Evolutionary conservation across 2,888 invertebrate species (phyloP), one percentile per base, ranked within the genome.

Genomic region (Margaritifera margaritifera): DNA sequence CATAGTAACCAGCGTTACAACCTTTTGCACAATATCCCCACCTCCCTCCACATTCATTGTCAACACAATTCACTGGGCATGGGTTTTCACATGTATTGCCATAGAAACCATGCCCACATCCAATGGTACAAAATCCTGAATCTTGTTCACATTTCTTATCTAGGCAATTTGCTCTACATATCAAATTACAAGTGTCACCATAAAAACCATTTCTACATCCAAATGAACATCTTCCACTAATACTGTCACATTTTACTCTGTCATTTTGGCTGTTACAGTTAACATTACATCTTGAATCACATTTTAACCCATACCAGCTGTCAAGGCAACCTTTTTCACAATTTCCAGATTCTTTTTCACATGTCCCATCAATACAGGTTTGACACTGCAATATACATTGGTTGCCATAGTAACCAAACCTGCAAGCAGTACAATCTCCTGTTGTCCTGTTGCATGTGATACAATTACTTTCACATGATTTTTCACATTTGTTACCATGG

Each of bases 1-100:
- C 70, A 57, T 71, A 76, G 24, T 57, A 71, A 4, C 76, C 76
- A 3, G 27, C 42, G 4, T 62, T 31, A 62, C 76, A 76, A 0
- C 68, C 76, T 6, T 25, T 50, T 2, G 25, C 20, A 59, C 76
- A 76, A 22, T 63, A 67, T 8, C 76, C 76, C 31, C 31, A 31
- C 1, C 6, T 31, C 31, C 31, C 31, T 31, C 31, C 31, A 31
- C 31, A 31, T 31, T 31, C 31, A 31, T 31, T 31, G 31, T 31
- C 31, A 6, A 42, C 42, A 42, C 11, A 42, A 11, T 11, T 42
- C 1, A 11, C 11, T 42, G 42, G 52, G 31, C 73, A 76, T 6
- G 62, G 60, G n/a, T 56, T 51, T 22, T 63, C 65, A 58, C 76
- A 76, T 8, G n/a, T 61, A 6, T 51, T 50, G 50, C 69, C 71